Evolutionary conservation across 2,888 invertebrate genomes (phyloP), one percentile per base, ranked within the genome.

Genomic region (Willowsia nigromaculata): DNA sequence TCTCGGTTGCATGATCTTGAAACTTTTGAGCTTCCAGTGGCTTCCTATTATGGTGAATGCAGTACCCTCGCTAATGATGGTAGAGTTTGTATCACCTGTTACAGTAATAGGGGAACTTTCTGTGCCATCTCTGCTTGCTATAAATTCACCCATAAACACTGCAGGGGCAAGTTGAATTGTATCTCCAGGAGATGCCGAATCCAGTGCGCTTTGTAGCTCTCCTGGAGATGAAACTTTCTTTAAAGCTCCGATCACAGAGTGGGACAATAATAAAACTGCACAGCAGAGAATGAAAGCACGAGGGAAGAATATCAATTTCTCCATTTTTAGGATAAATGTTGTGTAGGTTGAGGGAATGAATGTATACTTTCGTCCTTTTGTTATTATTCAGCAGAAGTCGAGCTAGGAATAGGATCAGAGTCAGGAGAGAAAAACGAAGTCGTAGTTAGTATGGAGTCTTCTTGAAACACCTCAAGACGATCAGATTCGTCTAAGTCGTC

Each of bases 1-100:
- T n/a, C n/a, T n/a, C 6, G 92, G 91, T 13, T 90, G 90, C 11
- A 85, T 92, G 47, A 92, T 92, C 85, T 91, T 91, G 18, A 92
- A 85, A 43, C 91, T 91, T 71, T 92, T 92, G 7, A 92, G 9
- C 15, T 90, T 91, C 92, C 92, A 92, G 43, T 92, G 83, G 30
- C 90, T 91, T 18, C 92, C 92, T 53, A 74, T 82, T 9, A 92
- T 59, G 2, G 91, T 91, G 15, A 92, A 74, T 6, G 91, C 92
- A n/a, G 91, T 83, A 11, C 91, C 92, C 47, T 92, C 92, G 30
- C 90, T 71, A 53, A 91, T 87, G 18, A 92, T 92, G 0, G 92
- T 92, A 0, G 92, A 91, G 80, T 92, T 92, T 15, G 53, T 59
- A 78, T 92, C 92, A 22, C 92, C 92, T 2, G 91, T 90, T 13